Conservation (phyloP, 1,140 invertebrate genomes). For the Zaprionus ghesquierei region DNA sequence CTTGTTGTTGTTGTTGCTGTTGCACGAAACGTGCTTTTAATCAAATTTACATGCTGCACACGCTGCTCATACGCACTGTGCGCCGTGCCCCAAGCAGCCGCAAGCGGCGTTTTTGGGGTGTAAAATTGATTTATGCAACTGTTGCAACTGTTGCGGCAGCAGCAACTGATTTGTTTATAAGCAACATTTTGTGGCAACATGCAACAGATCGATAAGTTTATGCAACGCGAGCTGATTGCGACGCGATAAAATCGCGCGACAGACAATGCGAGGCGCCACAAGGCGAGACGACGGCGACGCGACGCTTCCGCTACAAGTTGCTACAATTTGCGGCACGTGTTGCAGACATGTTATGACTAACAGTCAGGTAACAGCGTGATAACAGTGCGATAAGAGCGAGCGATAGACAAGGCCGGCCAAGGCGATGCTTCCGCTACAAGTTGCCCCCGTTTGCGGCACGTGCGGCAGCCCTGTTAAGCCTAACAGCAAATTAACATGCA, state of each 20-base stretch:
- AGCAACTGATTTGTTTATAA: constrained; percentile 77
- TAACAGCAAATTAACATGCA: constrained; percentile 13
- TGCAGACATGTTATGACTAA: constrained; percentile 7
- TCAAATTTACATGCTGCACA: constrained; percentile 69
- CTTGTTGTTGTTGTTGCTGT: constrained; percentile 39
- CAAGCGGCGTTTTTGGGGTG: constrained; percentile 47
- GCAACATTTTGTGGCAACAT: constrained; percentile 27
- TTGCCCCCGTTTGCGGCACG: constrained; percentile 22
- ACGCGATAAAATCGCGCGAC: constrained; percentile 62
- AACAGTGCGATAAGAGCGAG: background rate
- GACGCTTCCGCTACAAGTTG: constrained; percentile 62
- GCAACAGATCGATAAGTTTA: constrained; percentile 75
- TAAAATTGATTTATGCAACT: constrained; percentile 80
- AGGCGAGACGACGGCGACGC: constrained; percentile 47
- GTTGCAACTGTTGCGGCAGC: constrained; percentile 55
- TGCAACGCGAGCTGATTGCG: constrained; percentile 64
- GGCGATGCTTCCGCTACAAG: constrained; percentile 49
- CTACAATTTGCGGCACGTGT: constrained; percentile 28
- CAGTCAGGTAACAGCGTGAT: background rate
- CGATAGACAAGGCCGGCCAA: background rate
- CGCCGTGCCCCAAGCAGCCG: constrained; percentile 45
- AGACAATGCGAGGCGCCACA: constrained; percentile 39
- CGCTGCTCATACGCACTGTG: constrained; percentile 68
- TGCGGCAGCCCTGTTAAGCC: background rate
- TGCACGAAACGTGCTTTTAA: constrained; percentile 76